phyloP scores from a whole-genome alignment of 2,113 vertebrate genomes.

The Gobiocypris rarus region DNA sequence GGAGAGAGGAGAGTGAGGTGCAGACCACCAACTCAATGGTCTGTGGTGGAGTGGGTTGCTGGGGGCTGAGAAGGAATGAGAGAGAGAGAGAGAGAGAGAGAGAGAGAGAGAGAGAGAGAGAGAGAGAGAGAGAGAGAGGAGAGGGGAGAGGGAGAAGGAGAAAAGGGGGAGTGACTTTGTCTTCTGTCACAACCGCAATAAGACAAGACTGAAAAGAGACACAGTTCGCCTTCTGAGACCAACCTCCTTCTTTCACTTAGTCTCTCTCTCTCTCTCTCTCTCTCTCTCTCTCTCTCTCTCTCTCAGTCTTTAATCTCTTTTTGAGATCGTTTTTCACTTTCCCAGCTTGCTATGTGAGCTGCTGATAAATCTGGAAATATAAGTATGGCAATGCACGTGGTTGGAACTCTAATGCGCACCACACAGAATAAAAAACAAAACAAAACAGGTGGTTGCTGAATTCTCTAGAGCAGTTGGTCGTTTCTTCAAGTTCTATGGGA shows the following conservation, averaged over 20 bases:
- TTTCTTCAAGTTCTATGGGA: no score
- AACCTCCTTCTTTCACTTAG: background rate
- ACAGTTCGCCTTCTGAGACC: constrained; percentile 18
- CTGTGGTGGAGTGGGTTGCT: background rate
- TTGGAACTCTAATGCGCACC: background rate
- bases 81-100: constrained; percentile 21
- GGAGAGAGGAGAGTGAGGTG: constrained; percentile 8
- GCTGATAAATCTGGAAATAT: constrained; percentile 19
- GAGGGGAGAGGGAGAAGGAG: background rate
- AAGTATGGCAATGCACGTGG: background rate
- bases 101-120: constrained; percentile 7
- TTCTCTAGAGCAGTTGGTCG: no score
- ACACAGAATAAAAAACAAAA: background rate
- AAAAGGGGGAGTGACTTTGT: background rate
- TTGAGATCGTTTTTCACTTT: background rate
- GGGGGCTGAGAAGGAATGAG: constrained; percentile 9
- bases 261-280: no score
- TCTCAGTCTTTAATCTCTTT: background rate
- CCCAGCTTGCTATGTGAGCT: background rate
- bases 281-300: no score
- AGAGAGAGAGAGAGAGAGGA: constrained; percentile 10
- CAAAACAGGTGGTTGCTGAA: background rate
- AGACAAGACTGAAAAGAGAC: constrained; percentile 29
- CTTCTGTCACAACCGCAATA: constrained; percentile 13
- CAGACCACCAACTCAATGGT: constrained; percentile 37